Conservation (phyloP, 2,797 vertebrate genomes). For the Euthynnus affinis region DNA sequence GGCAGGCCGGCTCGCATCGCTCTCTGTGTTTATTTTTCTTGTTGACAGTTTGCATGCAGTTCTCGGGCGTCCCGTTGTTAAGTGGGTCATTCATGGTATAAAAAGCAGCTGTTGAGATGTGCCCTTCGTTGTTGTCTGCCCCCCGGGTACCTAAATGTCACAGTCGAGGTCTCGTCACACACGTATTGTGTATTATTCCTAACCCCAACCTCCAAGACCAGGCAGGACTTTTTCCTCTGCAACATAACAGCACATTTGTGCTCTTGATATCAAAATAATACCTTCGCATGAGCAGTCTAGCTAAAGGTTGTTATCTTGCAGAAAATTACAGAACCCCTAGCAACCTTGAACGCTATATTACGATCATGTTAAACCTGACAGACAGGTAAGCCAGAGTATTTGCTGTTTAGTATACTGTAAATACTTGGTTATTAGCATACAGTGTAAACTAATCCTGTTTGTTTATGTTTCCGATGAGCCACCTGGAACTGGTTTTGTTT, state of each 20-base stretch:
- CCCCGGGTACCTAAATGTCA: slow-evolving; percentile 7
- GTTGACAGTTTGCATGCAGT: not conserved
- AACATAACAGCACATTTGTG: not conserved
- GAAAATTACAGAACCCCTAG: not conserved
- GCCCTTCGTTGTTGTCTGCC: not conserved
- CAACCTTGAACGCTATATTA: not conserved
- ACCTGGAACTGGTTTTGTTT: slow-evolving; percentile 21
- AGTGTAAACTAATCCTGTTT: not conserved
- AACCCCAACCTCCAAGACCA: not conserved
- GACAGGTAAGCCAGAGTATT: not conserved
- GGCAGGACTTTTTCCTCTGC: not conserved
- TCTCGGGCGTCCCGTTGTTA: slow-evolving; percentile 8
- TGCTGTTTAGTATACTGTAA: too few species aligned
- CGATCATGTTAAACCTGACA: not conserved
- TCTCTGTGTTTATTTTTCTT: slow-evolving; percentile 15
- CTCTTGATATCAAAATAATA: not conserved
- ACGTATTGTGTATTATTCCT: not conserved
- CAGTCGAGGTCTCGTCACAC: not conserved
- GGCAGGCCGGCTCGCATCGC: too few species aligned
- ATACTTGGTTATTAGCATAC: too few species aligned
- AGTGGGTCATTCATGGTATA: slow-evolving; percentile 35
- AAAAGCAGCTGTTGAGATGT: slow-evolving; percentile 31
- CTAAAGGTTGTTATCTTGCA: not conserved
- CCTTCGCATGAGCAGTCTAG: not conserved
- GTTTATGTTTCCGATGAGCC: not conserved